phyloP scores from a whole-genome alignment of 2,888 invertebrate genomes.

The Hyles lineata region DNA sequence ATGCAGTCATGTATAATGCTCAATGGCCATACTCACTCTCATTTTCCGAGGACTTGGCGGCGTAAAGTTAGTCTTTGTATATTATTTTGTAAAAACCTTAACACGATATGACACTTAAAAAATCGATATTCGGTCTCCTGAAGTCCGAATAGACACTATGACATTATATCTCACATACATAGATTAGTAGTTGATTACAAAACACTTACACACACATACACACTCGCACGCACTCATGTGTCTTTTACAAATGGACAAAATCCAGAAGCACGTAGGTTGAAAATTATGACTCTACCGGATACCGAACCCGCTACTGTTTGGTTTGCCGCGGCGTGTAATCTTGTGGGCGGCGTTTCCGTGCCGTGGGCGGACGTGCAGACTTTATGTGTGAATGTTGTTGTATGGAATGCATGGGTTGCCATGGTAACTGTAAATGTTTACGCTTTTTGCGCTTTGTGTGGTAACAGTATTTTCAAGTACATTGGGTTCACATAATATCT shows the following conservation, averaged over 20 bases:
- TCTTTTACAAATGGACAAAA: background rate
- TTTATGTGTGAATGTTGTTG: background rate
- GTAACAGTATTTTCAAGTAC: too few species aligned
- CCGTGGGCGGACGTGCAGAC: conserved; percentile 19
- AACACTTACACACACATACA: background rate
- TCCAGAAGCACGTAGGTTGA: background rate
- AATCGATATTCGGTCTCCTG: too few species aligned
- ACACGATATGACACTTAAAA: too few species aligned
- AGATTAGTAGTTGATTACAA: background rate
- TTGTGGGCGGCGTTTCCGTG: conserved; percentile 16
- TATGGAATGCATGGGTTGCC: background rate
- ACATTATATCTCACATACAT: background rate
- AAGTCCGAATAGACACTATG: too few species aligned
- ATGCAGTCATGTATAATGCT: too few species aligned
- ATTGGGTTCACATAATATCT: too few species aligned
- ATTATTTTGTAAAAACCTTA: too few species aligned
- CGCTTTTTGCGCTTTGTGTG: background rate
- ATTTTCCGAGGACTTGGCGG: too few species aligned
- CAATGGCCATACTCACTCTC: too few species aligned
- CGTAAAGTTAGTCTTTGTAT: too few species aligned
- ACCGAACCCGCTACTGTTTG: conserved; percentile 4
- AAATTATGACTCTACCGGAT: conserved; percentile 3
- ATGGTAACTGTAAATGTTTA: background rate
- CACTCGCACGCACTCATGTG: background rate
- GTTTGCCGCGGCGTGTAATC: background rate